Conservation (phyloP, 2,888 invertebrate genomes). For the Hypselothyrea guttata region DNA sequence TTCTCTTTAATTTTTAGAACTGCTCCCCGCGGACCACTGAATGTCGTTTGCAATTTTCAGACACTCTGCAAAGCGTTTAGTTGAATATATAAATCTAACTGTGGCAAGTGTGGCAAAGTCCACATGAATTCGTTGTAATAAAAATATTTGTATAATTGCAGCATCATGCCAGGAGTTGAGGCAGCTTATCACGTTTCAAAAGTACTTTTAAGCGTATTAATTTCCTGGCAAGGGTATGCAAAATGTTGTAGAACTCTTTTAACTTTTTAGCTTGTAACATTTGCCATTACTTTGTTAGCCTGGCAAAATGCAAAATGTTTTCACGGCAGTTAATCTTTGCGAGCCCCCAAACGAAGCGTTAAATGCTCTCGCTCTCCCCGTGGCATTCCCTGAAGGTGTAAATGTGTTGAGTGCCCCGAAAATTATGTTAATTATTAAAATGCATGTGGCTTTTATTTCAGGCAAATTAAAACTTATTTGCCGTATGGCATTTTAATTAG, state of each 20-base stretch:
- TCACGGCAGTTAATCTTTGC: slow-evolving; percentile 69
- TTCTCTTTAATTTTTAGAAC: slow-evolving; percentile 9
- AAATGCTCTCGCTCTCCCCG: slow-evolving; percentile 43
- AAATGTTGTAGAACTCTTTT: neutral
- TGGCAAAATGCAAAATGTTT: slow-evolving; percentile 55
- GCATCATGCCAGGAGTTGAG: neutral
- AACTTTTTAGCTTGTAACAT: slow-evolving; percentile 3
- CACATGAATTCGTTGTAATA: too few relatives aligned
- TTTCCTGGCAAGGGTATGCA: slow-evolving; percentile 24
- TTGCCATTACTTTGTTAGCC: slow-evolving; percentile 25
- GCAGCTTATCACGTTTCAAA: slow-evolving; percentile 2
- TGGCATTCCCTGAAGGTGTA: slow-evolving; percentile 53
- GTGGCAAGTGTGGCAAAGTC: too few relatives aligned
- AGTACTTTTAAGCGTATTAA: slow-evolving; percentile 2
- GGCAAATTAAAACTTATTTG: slow-evolving; percentile 62
- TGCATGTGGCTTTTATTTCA: slow-evolving; percentile 41
- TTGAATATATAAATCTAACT: neutral
- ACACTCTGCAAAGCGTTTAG: slow-evolving; percentile 1
- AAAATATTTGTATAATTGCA: too few relatives aligned
- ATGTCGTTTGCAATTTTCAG: slow-evolving; percentile 54
- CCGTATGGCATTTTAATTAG: slow-evolving; percentile 67
- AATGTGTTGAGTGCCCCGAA: slow-evolving; percentile 63
- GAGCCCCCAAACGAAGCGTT: slow-evolving; percentile 63
- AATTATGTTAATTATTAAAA: slow-evolving; percentile 70
- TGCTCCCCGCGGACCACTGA: slow-evolving; percentile 53